Evolutionary conservation across 2,797 vertebrate species (phyloP).

Genomic region (Chloroceryle inda): DNA sequence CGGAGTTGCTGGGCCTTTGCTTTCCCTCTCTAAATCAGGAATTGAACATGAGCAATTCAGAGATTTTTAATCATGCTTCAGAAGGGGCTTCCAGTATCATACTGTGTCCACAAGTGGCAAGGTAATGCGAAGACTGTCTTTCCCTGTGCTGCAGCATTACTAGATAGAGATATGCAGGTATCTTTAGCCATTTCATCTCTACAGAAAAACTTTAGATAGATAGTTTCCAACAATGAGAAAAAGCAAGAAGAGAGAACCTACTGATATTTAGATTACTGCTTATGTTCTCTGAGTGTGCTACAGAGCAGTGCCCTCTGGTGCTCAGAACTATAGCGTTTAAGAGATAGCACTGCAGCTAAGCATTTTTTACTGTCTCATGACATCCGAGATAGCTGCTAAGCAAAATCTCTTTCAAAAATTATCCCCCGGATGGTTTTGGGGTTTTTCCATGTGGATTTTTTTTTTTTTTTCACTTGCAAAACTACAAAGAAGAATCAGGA

Average conservation of each 20-base stretch:
- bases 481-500: neutral
- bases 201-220: neutral
- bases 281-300: neutral
- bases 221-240: neutral
- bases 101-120: neutral
- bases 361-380: neutral
- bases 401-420: neutral
- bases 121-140: neutral
- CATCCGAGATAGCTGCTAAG: neutral
- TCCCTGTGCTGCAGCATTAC: neutral
- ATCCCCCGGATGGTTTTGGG: neutral
- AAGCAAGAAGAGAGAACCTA: neutral
- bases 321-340: neutral
- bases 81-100: neutral
- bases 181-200: neutral
- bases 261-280: neutral
- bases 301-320: conserved; percentile 61
- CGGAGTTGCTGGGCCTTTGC: neutral
- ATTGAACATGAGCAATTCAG: neutral
- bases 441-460: neutral
- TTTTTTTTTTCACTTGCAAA: neutral
- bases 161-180: neutral
- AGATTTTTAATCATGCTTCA: neutral
- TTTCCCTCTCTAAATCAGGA: neutral
- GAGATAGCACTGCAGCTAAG: neutral